Evolutionary conservation across 2,113 vertebrate genomes (phyloP), one percentile per base, ranked within the genome.

Genomic region (Fulmarus glacialis): DNA sequence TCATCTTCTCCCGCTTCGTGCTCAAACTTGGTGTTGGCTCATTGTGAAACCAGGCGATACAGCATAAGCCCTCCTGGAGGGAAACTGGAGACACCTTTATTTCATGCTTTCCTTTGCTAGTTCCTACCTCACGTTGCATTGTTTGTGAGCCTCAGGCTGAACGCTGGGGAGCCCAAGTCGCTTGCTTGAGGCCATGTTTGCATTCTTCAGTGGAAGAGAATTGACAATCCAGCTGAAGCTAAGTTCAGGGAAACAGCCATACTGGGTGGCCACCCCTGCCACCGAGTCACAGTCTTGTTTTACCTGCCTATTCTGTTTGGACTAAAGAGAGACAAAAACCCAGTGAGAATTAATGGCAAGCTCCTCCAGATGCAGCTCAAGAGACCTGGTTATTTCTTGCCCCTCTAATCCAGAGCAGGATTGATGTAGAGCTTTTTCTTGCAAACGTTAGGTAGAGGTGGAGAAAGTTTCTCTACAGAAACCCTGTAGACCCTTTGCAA

Each of bases 101-200:
- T 59, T 87, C 22, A 38, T 29, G n/a, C 47, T 78, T 63, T 63
- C 29, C 43, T 48, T 40, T 67, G 3, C 0, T 1, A 68, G 67
- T 74, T 91, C 45, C 29, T 52, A 47, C 22, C 19, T 47, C 30
- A 12, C 47, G 16, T 2, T 27, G 34, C 20, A 12, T 1, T 29
- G 1, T 29, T 80, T 38, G 29, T 68, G 63, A 90, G 74, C 66
- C 74, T 77, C 74, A 88, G 48, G 53, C 11, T 80, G 62, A 92
- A 67, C 4, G 11, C 0, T 32, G 75, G 13, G 66, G 62, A 77
- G 16, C 26, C 34, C 40, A 55, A 47, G 36, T 34, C 0, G 0
- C 20, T 73, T 63, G 20, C 0, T 3, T 50, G 55, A 86, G 26
- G n/a, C 26, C 43, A 18, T 4, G 38, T 84, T 38, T 66, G 34